phyloP scores from a whole-genome alignment of 2,797 vertebrate genomes.

The Pampus argenteus region DNA sequence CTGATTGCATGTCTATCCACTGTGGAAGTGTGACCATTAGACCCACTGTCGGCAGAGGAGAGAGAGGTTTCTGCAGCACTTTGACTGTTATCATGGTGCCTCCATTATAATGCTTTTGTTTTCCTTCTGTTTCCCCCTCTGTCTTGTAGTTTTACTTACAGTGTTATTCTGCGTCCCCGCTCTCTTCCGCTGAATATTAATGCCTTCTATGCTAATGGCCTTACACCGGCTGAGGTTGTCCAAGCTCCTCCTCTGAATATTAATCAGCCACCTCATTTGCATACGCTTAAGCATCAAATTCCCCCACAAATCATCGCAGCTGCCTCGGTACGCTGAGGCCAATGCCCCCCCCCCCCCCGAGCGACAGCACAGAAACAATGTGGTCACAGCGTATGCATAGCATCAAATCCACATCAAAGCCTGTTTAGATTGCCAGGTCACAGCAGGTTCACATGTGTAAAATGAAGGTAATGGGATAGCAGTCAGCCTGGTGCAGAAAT shows the following conservation, averaged over 20 bases:
- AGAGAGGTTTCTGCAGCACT: conserved; percentile 65
- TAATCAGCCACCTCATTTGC: conserved; percentile 84
- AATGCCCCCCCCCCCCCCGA: conserved; percentile 50
- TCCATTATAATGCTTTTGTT: conserved; percentile 78
- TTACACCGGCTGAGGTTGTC: conserved; percentile 77
- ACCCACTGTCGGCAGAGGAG: conserved; percentile 52
- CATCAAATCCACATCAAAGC: conserved; percentile 81
- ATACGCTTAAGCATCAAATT: conserved; percentile 84
- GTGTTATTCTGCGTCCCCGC: conserved; percentile 72
- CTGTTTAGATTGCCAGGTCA: conserved; percentile 81
- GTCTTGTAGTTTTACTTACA: conserved; percentile 79
- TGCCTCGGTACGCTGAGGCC: conserved; percentile 54
- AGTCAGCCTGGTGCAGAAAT: conserved; percentile 63
- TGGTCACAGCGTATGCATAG: conserved; percentile 67
- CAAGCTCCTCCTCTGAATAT: conserved; percentile 87
- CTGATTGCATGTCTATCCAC: conserved; percentile 64
- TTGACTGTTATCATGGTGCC: conserved; percentile 69
- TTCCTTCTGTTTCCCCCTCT: conserved; percentile 68
- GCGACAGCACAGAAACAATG: conserved; percentile 75
- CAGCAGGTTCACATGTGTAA: conserved; percentile 71
- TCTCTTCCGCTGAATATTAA: conserved; percentile 83
- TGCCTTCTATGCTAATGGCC: conserved; percentile 83
- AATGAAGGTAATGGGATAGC: conserved; percentile 81
- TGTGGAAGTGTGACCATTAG: conserved; percentile 63
- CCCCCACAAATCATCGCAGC: conserved; percentile 79